phyloP scores from a whole-genome alignment of 1,140 invertebrate genomes.

The honey bee (Apis mellifera) region DNA sequence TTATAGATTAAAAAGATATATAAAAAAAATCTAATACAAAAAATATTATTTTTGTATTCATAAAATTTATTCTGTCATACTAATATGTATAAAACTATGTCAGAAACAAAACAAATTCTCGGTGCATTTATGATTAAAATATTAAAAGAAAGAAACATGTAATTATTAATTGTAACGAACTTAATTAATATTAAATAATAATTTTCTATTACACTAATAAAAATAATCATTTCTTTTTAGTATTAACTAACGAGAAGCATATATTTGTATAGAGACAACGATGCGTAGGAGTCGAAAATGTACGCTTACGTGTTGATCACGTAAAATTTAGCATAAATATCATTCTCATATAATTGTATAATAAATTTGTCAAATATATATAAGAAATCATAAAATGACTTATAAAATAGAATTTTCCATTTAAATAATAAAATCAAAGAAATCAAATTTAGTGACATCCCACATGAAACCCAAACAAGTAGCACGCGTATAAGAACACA shows the following conservation, averaged over 20 bases:
- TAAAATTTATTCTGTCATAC: neutral
- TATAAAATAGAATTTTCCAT: neutral
- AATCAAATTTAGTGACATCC: conserved; percentile 66
- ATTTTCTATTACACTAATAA: neutral
- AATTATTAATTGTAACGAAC: neutral
- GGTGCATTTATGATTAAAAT: neutral
- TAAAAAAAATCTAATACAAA: neutral
- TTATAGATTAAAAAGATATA: neutral
- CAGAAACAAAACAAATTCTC: conserved; percentile 2
- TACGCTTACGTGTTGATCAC: conserved; percentile 54
- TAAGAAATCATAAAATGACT: neutral
- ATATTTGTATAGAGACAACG: conserved; percentile 44
- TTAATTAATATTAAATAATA: neutral
- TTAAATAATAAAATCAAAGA: conserved; percentile 35
- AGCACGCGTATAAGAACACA: conserved; percentile 25
- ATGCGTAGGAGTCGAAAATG: conserved; percentile 68
- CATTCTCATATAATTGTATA: neutral
- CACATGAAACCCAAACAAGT: conserved; percentile 29
- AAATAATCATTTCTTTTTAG: conserved; percentile 6
- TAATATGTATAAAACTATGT: conserved; percentile 10
- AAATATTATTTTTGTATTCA: neutral
- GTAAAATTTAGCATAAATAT: conserved; percentile 42
- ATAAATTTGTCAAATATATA: neutral
- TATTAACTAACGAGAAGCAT: conserved; percentile 8
- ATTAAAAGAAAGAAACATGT: neutral